Evolutionary conservation across 2,113 vertebrate species (phyloP), one percentile per base, ranked within the genome.

Genomic region (Neofelis nebulosa): DNA sequence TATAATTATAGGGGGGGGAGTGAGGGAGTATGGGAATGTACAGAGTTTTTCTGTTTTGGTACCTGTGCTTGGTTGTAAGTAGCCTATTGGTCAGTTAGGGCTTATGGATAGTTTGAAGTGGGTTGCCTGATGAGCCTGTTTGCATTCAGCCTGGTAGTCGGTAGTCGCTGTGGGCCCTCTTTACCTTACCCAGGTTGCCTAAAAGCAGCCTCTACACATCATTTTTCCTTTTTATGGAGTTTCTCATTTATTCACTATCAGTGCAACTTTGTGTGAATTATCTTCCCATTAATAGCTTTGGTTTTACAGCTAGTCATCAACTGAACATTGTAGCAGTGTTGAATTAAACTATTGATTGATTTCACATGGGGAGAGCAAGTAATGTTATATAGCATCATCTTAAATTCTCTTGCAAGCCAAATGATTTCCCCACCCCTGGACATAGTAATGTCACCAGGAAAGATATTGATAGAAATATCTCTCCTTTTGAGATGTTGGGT

Each of bases 241-340:
- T 97, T 87, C 36, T 79, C 84, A 38, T 94, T 90, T 93, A 48
- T 73, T 96, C 50, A 27, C 57, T 89, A 25, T 96, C 95, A 55
- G 2, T 61, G 57, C 29, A 83, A 78, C 19, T 79, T 81, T 86
- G 66, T 73, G 73, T 93, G 80, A 96, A 83, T 90, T 94, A 92
- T 63, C 82, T 87, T 48, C 63, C n/a, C 80, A 63, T 83, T 90
- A 90, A 94, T 79, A 90, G 52, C 92, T 95, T 94, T 91, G 73
- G 57, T 95, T 95, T 96, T 93, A 86, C 33, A 96, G 61, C 74
- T 78, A 89, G 78, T 95, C 36, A 73, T 92, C 90, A 48, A 94
- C 79, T 96, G 38, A 91, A 18, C 81, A 76, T 93, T 85, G 84
- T 73, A 92, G 68, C 80, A 48, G 38, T 73, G 81, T 68, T 94